Percentiles rank a stretch among this genome's conserved stretches.
These are phyloP conservation scores for Micromussa lordhowensis DNA, from an alignment of 92 coral and sea anemone species.

Conservation along the genomic window DNA sequence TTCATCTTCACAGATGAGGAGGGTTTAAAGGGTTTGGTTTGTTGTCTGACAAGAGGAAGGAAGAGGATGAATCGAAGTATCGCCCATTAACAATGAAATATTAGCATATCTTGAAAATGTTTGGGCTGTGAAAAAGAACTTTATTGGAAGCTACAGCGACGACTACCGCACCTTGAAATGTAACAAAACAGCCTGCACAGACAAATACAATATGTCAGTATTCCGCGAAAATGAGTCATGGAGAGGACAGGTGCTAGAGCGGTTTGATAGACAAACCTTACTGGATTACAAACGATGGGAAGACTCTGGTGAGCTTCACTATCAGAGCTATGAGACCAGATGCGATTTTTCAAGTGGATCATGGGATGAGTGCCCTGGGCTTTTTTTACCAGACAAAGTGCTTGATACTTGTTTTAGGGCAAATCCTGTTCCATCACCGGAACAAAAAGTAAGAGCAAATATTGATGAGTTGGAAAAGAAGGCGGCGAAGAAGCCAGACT, in stretches of 20 bases:
- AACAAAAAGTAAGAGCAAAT: background rate
- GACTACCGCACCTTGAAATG: slow-evolving; percentile 26
- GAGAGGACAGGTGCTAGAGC: slow-evolving; percentile 8
- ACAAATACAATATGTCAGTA: slow-evolving; percentile 43
- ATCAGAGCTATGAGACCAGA: slow-evolving; percentile 34
- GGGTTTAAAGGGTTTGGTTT: slow-evolving; percentile 12
- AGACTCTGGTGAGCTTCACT: slow-evolving; percentile 39
- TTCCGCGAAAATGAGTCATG: slow-evolving; percentile 24
- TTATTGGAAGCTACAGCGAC: slow-evolving; percentile 37
- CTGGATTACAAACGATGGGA: slow-evolving; percentile 56
- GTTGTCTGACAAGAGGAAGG: slow-evolving; percentile 43
- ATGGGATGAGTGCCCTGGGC: slow-evolving; percentile 44
- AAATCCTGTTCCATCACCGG: slow-evolving; percentile 13
- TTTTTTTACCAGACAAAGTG: slow-evolving; percentile 55
- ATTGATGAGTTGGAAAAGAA: background rate
- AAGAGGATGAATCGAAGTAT: slow-evolving; percentile 31
- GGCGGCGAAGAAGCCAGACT: background rate
- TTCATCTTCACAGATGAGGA: slow-evolving; percentile 37
- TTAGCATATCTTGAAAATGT: slow-evolving; percentile 31
- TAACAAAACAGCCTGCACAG: slow-evolving; percentile 35
- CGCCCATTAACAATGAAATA: background rate
- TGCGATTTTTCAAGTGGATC: slow-evolving; percentile 25
- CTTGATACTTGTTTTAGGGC: slow-evolving; percentile 47
- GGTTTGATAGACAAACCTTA: slow-evolving; percentile 28
- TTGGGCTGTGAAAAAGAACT: slow-evolving; percentile 35